These are phyloP conservation scores for Cydia splendana DNA, from an alignment of 1,140 invertebrate genomes.

Conservation along the genomic window DNA sequence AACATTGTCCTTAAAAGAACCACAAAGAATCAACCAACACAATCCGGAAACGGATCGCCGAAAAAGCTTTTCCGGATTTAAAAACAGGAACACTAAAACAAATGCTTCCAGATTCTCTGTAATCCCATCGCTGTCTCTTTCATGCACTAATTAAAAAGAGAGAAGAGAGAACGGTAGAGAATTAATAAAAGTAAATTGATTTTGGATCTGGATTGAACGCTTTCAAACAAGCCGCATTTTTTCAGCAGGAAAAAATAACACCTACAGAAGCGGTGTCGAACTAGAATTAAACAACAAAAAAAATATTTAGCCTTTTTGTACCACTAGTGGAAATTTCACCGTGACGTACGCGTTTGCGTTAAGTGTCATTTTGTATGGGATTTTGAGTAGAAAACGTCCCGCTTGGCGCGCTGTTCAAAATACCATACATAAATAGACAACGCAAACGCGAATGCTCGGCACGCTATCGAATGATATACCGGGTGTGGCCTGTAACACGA, in stretches of 20 bases:
- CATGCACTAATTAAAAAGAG: not conserved
- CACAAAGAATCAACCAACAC: not conserved
- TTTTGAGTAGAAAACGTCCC: no score
- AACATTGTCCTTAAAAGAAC: not conserved
- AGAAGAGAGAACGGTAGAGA: not conserved
- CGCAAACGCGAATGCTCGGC: no score
- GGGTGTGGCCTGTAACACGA: no score
- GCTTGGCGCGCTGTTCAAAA: no score
- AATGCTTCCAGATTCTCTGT: not conserved
- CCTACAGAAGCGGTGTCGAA: no score
- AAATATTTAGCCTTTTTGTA: no score
- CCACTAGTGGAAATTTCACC: no score
- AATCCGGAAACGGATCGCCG: not conserved
- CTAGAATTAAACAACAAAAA: no score
- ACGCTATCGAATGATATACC: no score
- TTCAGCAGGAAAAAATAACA: not conserved
- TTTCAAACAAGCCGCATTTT: not conserved
- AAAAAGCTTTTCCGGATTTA: slow-evolving; percentile 10
- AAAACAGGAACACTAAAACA: not conserved
- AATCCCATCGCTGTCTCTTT: slow-evolving; percentile 1
- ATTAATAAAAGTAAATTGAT: not conserved
- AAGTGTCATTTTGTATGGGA: no score
- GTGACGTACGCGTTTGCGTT: no score
- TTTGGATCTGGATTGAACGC: not conserved
- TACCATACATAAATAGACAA: no score